phyloP scores from a whole-genome alignment of 2,888 invertebrate genomes.

The Deilephila elpenor region DNA sequence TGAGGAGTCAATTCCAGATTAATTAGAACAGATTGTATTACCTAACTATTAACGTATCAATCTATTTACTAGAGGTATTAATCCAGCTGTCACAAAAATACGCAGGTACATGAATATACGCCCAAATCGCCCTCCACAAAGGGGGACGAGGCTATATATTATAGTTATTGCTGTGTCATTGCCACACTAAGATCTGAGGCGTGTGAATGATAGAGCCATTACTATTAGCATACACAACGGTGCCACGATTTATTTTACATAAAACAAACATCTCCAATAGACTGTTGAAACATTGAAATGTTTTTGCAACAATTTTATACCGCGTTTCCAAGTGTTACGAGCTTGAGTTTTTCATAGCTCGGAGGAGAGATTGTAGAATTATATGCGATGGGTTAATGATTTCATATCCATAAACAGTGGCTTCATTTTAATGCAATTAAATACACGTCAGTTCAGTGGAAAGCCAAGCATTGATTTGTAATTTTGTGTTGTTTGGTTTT shows the following conservation, averaged over 20 bases:
- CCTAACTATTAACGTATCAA: not conserved
- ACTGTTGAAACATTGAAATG: not conserved
- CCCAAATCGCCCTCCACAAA: constrained; percentile 7
- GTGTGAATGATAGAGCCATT: constrained; percentile 36
- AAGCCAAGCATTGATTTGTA: too few relatives aligned
- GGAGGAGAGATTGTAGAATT: too few relatives aligned
- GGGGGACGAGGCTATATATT: constrained; percentile 49
- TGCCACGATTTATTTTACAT: constrained; percentile 7
- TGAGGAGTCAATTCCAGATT: too few relatives aligned
- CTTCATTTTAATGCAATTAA: too few relatives aligned
- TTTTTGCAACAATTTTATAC: too few relatives aligned
- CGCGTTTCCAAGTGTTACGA: not conserved
- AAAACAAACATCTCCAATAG: not conserved
- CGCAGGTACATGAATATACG: constrained; percentile 17
- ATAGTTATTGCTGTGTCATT: constrained; percentile 53
- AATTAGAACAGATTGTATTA: too few relatives aligned
- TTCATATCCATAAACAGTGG: too few relatives aligned
- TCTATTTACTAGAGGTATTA: constrained; percentile 10
- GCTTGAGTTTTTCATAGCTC: too few relatives aligned
- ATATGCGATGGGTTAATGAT: too few relatives aligned
- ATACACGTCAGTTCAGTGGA: too few relatives aligned
- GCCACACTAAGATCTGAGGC: constrained; percentile 41
- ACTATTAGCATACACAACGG: constrained; percentile 5
- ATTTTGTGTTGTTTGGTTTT: too few relatives aligned
- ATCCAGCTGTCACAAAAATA: constrained; percentile 16